Evolutionary conservation across 1,140 invertebrate species (phyloP), one percentile per base, ranked within the genome.

Genomic region (Bradysia coprophila): DNA sequence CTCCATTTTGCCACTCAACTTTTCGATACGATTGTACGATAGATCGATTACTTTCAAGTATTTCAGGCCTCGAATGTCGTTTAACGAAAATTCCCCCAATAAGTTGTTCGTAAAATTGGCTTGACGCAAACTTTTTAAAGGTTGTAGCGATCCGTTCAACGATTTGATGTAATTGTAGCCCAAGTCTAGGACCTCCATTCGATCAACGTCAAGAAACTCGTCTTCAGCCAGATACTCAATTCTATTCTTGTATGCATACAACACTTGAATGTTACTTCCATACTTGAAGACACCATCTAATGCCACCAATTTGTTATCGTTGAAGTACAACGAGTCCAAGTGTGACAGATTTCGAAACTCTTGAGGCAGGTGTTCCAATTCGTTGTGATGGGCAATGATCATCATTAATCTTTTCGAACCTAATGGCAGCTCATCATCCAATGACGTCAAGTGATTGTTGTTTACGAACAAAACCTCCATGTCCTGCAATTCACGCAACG

Each of bases 381-480:
- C 68, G 51, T 87, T 87, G 49, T 79, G 66, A 9, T 72, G 73
- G 1, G 76, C 76, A 50, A 81, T 75, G 1, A 87, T 66, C 46
- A 81, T 66, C 15, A 68, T 67, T 3, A 85, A 52, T 51, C 72
- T 75, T 15, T 68, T 66, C 0, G 66, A 73, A 49, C 68, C 65
- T 38, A 63, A 61, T 9, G 81, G 81, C 44, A 87, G 54, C 59
- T 87, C 76, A 20, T 73, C 73, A 16, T 86, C 81, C 43, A 87
- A 61, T 11, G 72, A 68, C 39, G 72, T 72, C 22, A 87, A 61
- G 38, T 77, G 67, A 53, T 87, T 87, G 16, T 71, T 66, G 53
- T 83, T 83, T 21, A 85, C 71, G 41, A 83, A 75, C 28, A 87
- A 65, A 73, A 81, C 83, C 51, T 80, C 72, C 13, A 86, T 58